Percentiles rank a stretch among this genome's conserved stretches.
Conservation (phyloP, 1,140 invertebrate genomes). For the Ceratitis capitata region DNA sequence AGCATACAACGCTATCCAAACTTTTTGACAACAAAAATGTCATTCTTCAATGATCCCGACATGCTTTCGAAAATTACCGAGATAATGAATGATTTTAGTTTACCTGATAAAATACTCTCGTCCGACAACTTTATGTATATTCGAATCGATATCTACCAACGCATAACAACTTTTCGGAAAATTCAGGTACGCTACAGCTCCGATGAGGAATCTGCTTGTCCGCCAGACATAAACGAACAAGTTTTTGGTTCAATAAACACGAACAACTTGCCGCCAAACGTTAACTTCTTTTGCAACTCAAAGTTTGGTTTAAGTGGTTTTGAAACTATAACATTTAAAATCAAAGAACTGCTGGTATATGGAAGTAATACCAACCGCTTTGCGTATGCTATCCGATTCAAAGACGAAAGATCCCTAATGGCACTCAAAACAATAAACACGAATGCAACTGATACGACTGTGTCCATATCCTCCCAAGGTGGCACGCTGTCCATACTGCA, state of each 20-base stretch:
- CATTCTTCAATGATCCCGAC: slow-evolving; percentile 33
- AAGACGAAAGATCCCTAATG: slow-evolving; percentile 18
- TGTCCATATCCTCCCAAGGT: slow-evolving; percentile 43
- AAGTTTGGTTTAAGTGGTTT: slow-evolving; percentile 38
- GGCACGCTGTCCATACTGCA: slow-evolving; percentile 44
- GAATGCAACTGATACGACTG: slow-evolving; percentile 44
- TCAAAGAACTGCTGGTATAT: not conserved
- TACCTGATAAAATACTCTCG: slow-evolving; percentile 47
- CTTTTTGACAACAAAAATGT: not conserved
- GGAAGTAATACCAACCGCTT: not conserved
- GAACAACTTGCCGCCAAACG: not conserved
- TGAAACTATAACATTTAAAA: slow-evolving; percentile 51
- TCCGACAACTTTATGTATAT: slow-evolving; percentile 56
- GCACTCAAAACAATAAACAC: not conserved
- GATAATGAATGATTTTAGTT: slow-evolving; percentile 44
- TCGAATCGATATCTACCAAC: slow-evolving; percentile 4
- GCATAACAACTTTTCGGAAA: not conserved
- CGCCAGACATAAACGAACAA: slow-evolving; percentile 48
- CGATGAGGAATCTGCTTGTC: slow-evolving; percentile 46
- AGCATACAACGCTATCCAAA: not conserved
- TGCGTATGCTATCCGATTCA: slow-evolving; percentile 41
- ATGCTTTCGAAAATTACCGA: slow-evolving; percentile 47
- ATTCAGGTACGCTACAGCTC: slow-evolving; percentile 48
- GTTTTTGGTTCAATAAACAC: not conserved
- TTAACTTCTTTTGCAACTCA: slow-evolving; percentile 48